phyloP scores from a whole-genome alignment of 2,888 invertebrate species.

The Phortica magna region DNA sequence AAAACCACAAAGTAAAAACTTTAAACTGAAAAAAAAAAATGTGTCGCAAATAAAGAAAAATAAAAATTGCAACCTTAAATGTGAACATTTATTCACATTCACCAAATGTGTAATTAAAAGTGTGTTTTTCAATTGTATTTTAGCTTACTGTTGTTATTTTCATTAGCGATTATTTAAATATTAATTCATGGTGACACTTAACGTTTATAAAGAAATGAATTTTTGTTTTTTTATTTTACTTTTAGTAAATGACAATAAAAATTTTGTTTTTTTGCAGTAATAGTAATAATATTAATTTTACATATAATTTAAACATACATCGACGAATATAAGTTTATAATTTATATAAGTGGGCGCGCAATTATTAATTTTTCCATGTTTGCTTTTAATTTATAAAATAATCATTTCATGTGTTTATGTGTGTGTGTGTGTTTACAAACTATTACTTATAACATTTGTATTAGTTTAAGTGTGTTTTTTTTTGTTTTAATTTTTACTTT shows the following conservation, averaged over 20 bases:
- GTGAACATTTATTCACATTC: neutral
- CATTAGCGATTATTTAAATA: neutral
- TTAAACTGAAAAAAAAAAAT: neutral
- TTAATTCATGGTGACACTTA: neutral
- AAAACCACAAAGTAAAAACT: too few relatives aligned
- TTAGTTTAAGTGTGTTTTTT: neutral
- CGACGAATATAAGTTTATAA: slow-evolving; percentile 18
- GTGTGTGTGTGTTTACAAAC: neutral
- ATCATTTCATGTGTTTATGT: slow-evolving; percentile 6
- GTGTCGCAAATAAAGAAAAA: neutral
- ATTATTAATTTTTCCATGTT: slow-evolving; percentile 1
- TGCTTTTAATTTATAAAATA: neutral
- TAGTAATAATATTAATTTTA: slow-evolving; percentile 32
- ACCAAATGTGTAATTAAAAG: slow-evolving; percentile 2
- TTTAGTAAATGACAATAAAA: slow-evolving; percentile 55
- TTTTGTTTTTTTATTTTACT: slow-evolving; percentile 54
- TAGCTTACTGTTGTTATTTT: neutral
- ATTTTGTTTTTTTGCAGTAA: neutral
- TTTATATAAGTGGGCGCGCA: slow-evolving; percentile 25
- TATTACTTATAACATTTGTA: slow-evolving; percentile 7
- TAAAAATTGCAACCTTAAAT: neutral
- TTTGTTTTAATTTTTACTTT: neutral
- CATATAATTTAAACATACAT: slow-evolving; percentile 25
- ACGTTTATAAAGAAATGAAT: slow-evolving; percentile 26
- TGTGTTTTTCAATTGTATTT: too few relatives aligned